phyloP scores from a whole-genome alignment of 2,113 vertebrate genomes.

The Paraplagusia blochii region DNA sequence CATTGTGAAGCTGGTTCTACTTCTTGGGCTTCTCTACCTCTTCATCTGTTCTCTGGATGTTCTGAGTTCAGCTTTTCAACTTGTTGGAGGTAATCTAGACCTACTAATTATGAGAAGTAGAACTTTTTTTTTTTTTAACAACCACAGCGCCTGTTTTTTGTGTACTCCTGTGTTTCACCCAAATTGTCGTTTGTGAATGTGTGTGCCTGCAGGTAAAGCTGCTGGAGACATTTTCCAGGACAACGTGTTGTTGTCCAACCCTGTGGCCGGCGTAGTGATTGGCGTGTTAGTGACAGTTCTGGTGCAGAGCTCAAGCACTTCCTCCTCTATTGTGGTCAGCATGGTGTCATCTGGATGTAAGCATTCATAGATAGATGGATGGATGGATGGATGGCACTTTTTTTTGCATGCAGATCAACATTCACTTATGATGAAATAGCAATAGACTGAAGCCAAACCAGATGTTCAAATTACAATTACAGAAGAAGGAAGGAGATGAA shows the following conservation, averaged over 20 bases:
- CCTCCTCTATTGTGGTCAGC: conserved; percentile 94
- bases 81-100: conserved; percentile 85
- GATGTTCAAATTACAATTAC: no score
- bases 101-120: no score
- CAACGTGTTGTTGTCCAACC: conserved; percentile 87
- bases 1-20: conserved; percentile 73
- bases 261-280: conserved; percentile 90
- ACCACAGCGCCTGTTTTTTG: no score
- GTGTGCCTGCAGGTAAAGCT: conserved; percentile 80
- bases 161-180: conserved; percentile 15
- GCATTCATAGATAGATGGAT: conserved; percentile 48
- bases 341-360: conserved; percentile 95
- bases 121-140: conserved; percentile 4
- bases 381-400: no score
- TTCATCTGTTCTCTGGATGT: conserved; percentile 95
- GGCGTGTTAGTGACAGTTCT: conserved; percentile 93
- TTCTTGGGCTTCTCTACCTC: conserved; percentile 89
- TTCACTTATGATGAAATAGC: no score
- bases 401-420: no score
- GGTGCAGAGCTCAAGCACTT: conserved; percentile 96
- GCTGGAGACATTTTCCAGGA: conserved; percentile 95
- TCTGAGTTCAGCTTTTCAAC: conserved; percentile 93
- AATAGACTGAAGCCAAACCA: no score
- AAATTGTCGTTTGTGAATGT: conserved; percentile 12
- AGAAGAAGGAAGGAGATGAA: no score